Percentiles rank a stretch among this genome's conserved stretches.
Evolutionary conservation across 2,888 invertebrate species (phyloP).

Genomic region (Julus scanicus): DNA sequence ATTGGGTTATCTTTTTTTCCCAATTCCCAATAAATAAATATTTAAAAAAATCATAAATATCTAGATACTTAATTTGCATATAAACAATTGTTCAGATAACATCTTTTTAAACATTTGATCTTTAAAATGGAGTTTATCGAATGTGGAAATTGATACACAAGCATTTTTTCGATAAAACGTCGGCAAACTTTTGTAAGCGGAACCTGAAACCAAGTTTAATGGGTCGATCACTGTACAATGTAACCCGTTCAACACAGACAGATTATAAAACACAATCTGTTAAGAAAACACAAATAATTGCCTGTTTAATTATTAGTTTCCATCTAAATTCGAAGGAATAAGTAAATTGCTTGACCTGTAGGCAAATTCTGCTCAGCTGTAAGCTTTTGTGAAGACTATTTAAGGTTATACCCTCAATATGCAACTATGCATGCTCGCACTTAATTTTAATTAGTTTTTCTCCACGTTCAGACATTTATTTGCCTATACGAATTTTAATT

Average conservation of each 20-base stretch:
- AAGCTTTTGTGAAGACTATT: constrained; percentile 7
- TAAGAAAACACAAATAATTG: background rate
- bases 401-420: constrained; percentile 40
- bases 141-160: no score
- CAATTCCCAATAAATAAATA: no score
- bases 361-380: constrained; percentile 4
- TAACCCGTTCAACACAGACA: background rate
- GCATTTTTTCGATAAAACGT: background rate
- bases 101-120: background rate
- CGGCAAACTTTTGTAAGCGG: background rate
- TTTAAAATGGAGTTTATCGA: background rate
- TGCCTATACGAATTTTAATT: background rate
- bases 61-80: background rate
- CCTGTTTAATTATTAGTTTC: background rate
- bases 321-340: constrained; percentile 17
- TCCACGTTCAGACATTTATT: constrained; percentile 31
- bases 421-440: constrained; percentile 2
- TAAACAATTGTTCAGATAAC: background rate
- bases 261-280: background rate
- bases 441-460: constrained; percentile 33
- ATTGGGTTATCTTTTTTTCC: no score
- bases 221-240: background rate
- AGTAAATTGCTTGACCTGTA: constrained; percentile 20
- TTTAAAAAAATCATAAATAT: no score
- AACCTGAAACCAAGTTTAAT: background rate